These are phyloP conservation scores for Cyclophora albipunctata DNA, from an alignment of 2,888 invertebrate species.

Conservation along the genomic window DNA sequence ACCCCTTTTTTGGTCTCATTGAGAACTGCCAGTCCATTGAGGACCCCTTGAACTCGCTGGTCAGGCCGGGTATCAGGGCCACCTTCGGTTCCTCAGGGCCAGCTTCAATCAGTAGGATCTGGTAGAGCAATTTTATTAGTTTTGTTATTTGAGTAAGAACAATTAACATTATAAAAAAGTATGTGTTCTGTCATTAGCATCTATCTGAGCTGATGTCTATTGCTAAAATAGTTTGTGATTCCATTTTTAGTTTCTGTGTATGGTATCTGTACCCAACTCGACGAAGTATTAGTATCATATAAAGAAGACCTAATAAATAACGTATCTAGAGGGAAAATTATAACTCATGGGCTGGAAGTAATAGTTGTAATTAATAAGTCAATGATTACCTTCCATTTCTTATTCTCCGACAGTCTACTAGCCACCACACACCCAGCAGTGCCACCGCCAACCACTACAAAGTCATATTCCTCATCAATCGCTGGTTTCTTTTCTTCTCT, in stretches of 20 bases:
- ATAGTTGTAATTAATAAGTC: no score
- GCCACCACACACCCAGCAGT: constrained; percentile 65
- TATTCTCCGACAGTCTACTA: constrained; percentile 60
- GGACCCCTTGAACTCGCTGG: constrained; percentile 61
- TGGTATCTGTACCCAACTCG: no score
- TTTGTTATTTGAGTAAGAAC: no score
- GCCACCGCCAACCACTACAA: constrained; percentile 60
- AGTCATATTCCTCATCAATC: constrained; percentile 41
- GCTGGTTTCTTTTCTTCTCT: constrained; percentile 11
- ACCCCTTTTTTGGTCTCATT: constrained; percentile 66
- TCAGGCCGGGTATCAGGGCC: constrained; percentile 58
- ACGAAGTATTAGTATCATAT: no score
- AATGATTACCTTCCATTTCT: constrained; percentile 53
- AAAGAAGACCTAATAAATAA: no score
- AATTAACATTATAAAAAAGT: no score
- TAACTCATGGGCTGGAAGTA: no score
- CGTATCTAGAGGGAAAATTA: no score
- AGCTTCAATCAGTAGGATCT: constrained; percentile 59
- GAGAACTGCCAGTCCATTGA: constrained; percentile 57
- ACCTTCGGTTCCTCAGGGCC: constrained; percentile 63
- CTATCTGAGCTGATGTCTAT: no score
- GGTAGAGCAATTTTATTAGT: neutral
- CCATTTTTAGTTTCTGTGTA: no score
- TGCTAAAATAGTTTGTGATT: no score
- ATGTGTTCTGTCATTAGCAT: no score